Conservation (phyloP, 2,113 vertebrate genomes). For the Lepus americanus region DNA sequence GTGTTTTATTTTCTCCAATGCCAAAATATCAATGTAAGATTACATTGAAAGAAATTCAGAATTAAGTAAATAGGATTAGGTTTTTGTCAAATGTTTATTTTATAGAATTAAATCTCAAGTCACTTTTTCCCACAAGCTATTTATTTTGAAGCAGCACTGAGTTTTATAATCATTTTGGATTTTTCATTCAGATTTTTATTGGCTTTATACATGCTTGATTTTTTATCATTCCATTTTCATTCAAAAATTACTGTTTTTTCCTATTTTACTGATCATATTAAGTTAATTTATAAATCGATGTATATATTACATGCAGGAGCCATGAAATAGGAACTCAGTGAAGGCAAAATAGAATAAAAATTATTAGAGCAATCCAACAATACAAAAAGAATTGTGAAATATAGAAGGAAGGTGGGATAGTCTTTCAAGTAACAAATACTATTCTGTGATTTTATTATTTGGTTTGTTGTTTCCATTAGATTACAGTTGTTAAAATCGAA, state of each 20-base stretch:
- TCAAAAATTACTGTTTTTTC: background rate
- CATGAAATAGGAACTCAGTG: background rate
- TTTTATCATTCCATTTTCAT: constrained; percentile 5
- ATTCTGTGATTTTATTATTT: background rate
- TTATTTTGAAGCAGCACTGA: background rate
- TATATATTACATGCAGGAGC: background rate
- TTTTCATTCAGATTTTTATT: background rate
- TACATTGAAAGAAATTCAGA: constrained; percentile 25
- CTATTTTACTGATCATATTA: background rate
- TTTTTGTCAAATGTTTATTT: constrained; percentile 9
- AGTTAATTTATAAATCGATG: background rate
- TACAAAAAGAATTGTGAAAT: background rate
- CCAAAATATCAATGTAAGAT: background rate
- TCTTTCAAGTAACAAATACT: background rate
- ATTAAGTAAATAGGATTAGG: background rate
- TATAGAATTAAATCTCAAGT: background rate
- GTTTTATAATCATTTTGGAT: constrained; percentile 12
- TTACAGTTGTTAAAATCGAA: background rate
- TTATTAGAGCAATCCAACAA: background rate
- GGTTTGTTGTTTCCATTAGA: background rate
- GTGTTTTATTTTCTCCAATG: background rate
- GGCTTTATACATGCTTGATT: background rate
- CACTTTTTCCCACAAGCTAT: background rate
- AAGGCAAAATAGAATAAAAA: constrained; percentile 5
- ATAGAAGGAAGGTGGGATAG: background rate